Evolutionary conservation across 2,113 vertebrate species (phyloP).

Genomic region (Nesogale talazaci): DNA sequence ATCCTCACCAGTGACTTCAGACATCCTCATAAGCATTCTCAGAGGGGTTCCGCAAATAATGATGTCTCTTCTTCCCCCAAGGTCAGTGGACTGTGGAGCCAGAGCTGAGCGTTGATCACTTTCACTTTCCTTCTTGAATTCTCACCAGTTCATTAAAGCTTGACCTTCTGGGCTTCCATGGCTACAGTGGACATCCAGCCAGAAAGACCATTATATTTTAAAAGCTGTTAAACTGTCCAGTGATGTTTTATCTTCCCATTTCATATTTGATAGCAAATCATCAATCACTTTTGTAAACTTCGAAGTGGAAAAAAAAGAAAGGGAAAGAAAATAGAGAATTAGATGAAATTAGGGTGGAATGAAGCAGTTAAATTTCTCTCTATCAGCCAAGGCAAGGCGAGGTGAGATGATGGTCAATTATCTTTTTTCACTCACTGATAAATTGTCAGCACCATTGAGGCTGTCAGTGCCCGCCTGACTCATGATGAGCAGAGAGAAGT

Average conservation of each 20-base stretch:
- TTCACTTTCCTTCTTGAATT: constrained; percentile 81
- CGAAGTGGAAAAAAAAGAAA: constrained; percentile 66
- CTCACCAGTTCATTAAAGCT: constrained; percentile 85
- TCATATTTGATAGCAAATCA: constrained; percentile 73
- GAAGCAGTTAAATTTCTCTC: constrained; percentile 73
- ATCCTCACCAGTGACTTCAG: not conserved
- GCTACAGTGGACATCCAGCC: constrained; percentile 69
- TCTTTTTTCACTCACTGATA: constrained; percentile 83
- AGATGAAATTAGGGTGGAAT: constrained; percentile 69
- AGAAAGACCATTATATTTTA: constrained; percentile 75
- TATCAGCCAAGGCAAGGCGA: constrained; percentile 74
- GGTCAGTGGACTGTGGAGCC: constrained; percentile 79
- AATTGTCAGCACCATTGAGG: constrained; percentile 77
- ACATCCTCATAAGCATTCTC: not conserved
- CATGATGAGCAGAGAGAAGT: constrained; percentile 82
- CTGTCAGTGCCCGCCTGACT: constrained; percentile 78
- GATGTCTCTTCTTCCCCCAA: constrained; percentile 69
- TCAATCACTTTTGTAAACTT: constrained; percentile 75
- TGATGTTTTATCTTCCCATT: constrained; percentile 79
- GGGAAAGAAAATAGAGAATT: constrained; percentile 73
- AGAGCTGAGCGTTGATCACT: constrained; percentile 66
- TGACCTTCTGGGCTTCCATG: constrained; percentile 81
- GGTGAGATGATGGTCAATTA: constrained; percentile 85
- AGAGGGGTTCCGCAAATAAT: not conserved
- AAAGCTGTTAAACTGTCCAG: constrained; percentile 79